Evolutionary conservation across 2,113 vertebrate species (phyloP), one percentile per base, ranked within the genome.

Genomic region (Origma solitaria): DNA sequence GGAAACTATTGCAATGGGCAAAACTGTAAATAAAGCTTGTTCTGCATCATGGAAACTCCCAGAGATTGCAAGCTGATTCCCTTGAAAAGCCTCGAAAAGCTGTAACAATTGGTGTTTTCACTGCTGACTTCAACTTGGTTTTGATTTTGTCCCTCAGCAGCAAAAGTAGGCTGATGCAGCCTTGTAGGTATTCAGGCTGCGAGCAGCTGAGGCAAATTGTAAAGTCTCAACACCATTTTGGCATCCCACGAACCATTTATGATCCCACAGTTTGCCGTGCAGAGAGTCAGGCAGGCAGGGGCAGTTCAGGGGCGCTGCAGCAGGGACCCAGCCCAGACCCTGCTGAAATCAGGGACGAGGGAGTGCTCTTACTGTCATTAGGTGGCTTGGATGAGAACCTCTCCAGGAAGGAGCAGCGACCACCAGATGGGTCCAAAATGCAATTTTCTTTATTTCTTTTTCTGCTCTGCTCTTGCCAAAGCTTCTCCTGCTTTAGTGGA

Each of bases 241-340:
- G 11, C 15, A 38, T 47, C 3, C 0, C 1, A 5, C 45, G 47
- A 84, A 21, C 21, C 0, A 0, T 33, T 71, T 50, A 9, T 44
- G 49, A 65, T 56, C 37, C 50, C 31, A 15, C 31, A 49, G 24
- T 51, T 79, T 82, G 22, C 31, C 28, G 40, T 42, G 78, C 10
- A 50, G 61, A 22, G 0, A 9, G 35, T 25, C 0, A 0, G 50
- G 10, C 53, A 92, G 53, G 11, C 27, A 11, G 1, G 5, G 13
- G 56, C 28, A 61, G 30, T 1, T 1, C 21, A 44, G 35, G 28
- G 30, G 25, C 1, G 3, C 58, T 35, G 16, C 35, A 68, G 44
- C 27, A 31, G 37, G 8, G 49, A 37, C 37, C 16, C 44, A n/a
- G 30, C 19, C 28, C 25, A 72, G 35, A 51, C 5, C 20, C 35